Evolutionary conservation across 1,140 invertebrate species (phyloP).

Genomic region (Monochamus saltuarius): DNA sequence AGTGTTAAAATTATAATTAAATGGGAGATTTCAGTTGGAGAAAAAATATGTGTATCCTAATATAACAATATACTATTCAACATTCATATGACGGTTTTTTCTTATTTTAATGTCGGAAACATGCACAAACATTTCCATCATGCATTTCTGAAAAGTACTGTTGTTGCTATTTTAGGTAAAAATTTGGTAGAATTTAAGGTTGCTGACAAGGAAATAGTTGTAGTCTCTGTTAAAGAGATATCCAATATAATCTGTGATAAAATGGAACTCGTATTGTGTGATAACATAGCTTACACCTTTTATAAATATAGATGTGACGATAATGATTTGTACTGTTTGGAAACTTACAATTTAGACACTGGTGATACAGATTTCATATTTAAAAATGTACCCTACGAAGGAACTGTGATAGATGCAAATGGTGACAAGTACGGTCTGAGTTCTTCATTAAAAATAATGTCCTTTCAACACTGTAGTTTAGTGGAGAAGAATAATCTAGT

Average conservation of each 20-base stretch:
- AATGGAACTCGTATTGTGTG: constrained; percentile 32
- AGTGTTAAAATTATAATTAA: neutral
- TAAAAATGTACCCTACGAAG: neutral
- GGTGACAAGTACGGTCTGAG: constrained; percentile 5
- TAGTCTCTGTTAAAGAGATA: constrained; percentile 14
- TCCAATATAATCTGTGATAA: constrained; percentile 18
- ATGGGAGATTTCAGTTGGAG: no score
- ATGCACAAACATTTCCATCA: neutral
- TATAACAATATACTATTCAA: neutral
- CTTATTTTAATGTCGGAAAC: neutral
- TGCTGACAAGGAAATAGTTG: constrained; percentile 15
- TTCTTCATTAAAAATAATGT: constrained; percentile 15
- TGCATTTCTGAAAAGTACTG: neutral
- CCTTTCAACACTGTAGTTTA: constrained; percentile 20
- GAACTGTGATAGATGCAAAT: neutral
- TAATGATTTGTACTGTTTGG: constrained; percentile 19
- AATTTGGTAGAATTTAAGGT: constrained; percentile 33
- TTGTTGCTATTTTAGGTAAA: constrained; percentile 27
- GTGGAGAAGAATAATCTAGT: constrained; percentile 21
- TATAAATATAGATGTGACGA: constrained; percentile 25
- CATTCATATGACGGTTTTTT: neutral
- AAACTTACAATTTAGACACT: constrained; percentile 30
- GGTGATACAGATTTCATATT: constrained; percentile 15
- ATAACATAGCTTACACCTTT: constrained; percentile 37
- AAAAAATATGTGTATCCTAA: neutral